Evolutionary conservation across 2,797 vertebrate genomes (phyloP).

Genomic region (Peromyscus attwateri): DNA sequence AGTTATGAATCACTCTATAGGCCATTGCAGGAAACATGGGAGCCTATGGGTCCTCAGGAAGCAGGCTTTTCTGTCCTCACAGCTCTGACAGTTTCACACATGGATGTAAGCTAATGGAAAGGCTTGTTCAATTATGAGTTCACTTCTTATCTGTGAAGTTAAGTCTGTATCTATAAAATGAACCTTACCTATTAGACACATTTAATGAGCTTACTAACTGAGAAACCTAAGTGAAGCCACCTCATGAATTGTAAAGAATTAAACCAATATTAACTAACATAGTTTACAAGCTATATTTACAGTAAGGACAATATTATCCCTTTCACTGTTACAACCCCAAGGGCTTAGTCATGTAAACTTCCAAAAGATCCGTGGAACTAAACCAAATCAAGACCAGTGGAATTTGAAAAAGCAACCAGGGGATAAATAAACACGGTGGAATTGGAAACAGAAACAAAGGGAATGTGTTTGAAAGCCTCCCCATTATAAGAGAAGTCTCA

Average conservation of each 20-base stretch:
- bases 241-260: constrained; percentile 9
- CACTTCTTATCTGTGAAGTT: not conserved
- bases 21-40: not conserved
- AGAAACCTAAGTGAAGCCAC: not conserved
- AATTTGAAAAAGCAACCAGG: constrained; percentile 66
- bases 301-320: not conserved
- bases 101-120: not conserved
- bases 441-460: constrained; percentile 62
- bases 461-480: constrained; percentile 46
- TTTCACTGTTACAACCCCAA: constrained; percentile 1
- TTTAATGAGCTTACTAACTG: constrained; percentile 13
- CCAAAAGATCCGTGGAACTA: constrained; percentile 22
- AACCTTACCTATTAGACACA: not conserved
- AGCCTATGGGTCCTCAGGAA: not conserved
- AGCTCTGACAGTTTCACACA: not conserved
- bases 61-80: not conserved
- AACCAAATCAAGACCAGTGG: constrained; percentile 17
- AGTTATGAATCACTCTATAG: not conserved
- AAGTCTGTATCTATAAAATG: not conserved
- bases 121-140: not conserved
- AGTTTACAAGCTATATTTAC: not conserved
- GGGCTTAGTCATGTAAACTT: not conserved
- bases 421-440: constrained; percentile 54
- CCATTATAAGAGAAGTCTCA: not conserved
- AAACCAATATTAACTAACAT: not conserved